A percentile compares a stretch with the other conserved stretches of the same genome.
phyloP scores from a whole-genome alignment of 2,888 invertebrate genomes.

The Boloria selene region DNA sequence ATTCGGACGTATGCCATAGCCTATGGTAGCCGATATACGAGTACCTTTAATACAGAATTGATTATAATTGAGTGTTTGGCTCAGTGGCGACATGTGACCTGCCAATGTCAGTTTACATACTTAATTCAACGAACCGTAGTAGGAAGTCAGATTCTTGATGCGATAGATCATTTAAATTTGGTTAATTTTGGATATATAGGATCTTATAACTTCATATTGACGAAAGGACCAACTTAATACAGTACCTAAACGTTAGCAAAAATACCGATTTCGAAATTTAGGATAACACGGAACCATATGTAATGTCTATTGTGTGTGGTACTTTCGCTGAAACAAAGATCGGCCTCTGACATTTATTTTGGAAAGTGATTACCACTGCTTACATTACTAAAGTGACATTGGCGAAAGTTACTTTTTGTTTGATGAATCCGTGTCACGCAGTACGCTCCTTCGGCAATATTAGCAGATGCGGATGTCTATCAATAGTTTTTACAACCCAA shows the following conservation, averaged over 20 bases:
- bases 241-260: too few relatives aligned
- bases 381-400: constrained; percentile 56
- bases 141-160: too few relatives aligned
- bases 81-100: too few relatives aligned
- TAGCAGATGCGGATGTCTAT: constrained; percentile 46
- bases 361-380: constrained; percentile 64
- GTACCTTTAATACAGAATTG: background rate
- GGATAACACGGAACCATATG: constrained; percentile 1
- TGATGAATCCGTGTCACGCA: constrained; percentile 53
- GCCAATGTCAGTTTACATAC: too few relatives aligned
- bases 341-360: constrained; percentile 63
- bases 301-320: constrained; percentile 48
- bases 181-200: too few relatives aligned
- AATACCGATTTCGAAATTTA: background rate
- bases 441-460: constrained; percentile 58
- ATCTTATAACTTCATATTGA: too few relatives aligned
- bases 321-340: constrained; percentile 73
- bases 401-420: constrained; percentile 69
- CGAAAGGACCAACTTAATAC: too few relatives aligned
- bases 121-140: too few relatives aligned
- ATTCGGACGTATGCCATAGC: background rate
- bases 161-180: too few relatives aligned
- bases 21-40: background rate
- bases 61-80: background rate
- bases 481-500: constrained; percentile 13